A percentile compares a stretch with the other conserved stretches of the same genome.
Evolutionary conservation across 2,888 invertebrate genomes (phyloP).

Genomic region (Tiliacea aurago): DNA sequence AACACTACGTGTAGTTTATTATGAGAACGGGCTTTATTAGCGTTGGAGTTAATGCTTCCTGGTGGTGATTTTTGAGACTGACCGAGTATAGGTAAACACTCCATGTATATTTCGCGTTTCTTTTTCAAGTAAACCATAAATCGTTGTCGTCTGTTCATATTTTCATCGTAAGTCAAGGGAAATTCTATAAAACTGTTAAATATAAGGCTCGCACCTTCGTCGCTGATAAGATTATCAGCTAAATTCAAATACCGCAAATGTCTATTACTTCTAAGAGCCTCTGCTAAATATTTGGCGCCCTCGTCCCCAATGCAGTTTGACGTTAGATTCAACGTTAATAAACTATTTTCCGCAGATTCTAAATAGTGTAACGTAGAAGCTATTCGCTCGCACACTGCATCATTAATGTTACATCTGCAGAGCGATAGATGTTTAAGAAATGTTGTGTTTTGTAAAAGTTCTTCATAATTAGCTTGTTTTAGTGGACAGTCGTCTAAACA

Average conservation of each 20-base stretch:
- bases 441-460: conserved; percentile 67
- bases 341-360: conserved; percentile 67
- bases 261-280: conserved; percentile 78
- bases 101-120: conserved; percentile 47
- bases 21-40: conserved; percentile 1
- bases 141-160: conserved; percentile 62
- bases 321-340: conserved; percentile 77
- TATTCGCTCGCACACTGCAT: conserved; percentile 71
- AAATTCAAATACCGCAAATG: conserved; percentile 80
- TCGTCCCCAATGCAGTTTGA: conserved; percentile 76
- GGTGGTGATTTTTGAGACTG: conserved; percentile 59
- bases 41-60: neutral
- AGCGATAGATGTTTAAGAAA: conserved; percentile 73
- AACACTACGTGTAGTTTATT: conserved; percentile 8
- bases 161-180: conserved; percentile 72
- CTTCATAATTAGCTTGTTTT: conserved; percentile 69
- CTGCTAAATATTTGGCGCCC: conserved; percentile 75
- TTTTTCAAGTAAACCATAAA: conserved; percentile 62
- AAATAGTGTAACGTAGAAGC: conserved; percentile 68
- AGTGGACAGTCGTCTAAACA: conserved; percentile 74
- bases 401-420: conserved; percentile 75
- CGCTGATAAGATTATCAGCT: conserved; percentile 76
- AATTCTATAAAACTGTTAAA: conserved; percentile 73
- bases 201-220: conserved; percentile 73
- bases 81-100: conserved; percentile 54